phyloP scores from a whole-genome alignment of 1,140 invertebrate species.

The Heterodera carotae region DNA sequence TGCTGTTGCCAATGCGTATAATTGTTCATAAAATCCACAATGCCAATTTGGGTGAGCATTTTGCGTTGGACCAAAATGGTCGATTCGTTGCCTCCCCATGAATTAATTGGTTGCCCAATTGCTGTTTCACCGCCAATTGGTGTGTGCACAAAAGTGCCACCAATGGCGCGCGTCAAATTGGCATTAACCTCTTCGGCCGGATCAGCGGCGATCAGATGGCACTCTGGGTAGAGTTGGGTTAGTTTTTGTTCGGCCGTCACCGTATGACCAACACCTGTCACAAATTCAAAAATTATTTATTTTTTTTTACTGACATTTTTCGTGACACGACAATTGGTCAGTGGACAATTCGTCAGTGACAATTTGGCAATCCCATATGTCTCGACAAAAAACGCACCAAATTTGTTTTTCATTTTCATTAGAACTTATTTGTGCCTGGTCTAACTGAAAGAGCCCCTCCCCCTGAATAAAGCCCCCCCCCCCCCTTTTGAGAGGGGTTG shows the following conservation, averaged over 20 bases:
- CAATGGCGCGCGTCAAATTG: constrained; percentile 9
- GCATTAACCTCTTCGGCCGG: constrained; percentile 11
- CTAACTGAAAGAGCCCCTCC: too few species aligned
- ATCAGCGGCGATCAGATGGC: constrained; percentile 10
- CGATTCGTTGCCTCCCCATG: constrained; percentile 3
- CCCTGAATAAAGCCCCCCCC: too few species aligned
- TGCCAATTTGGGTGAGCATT: constrained; percentile 21
- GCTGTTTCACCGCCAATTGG: constrained; percentile 15
- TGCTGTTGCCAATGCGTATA: background rate
- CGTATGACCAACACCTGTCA: constrained; percentile 18
- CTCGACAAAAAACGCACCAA: too few species aligned
- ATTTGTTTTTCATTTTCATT: too few species aligned
- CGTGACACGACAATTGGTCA: too few species aligned
- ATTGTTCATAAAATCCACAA: constrained; percentile 21
- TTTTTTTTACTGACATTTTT: too few species aligned
- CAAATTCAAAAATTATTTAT: background rate
- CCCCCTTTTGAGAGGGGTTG: too few species aligned
- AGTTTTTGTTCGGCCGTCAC: constrained; percentile 20
- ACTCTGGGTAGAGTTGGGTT: constrained; percentile 19
- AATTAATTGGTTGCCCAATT: constrained; percentile 1
- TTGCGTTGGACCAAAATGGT: background rate
- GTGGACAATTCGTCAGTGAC: too few species aligned
- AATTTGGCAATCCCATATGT: too few species aligned
- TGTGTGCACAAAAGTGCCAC: constrained; percentile 24
- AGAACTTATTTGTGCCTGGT: too few species aligned